Conservation (phyloP, 2,113 vertebrate species). For the western clawed frog (Xenopus tropicalis) region DNA sequence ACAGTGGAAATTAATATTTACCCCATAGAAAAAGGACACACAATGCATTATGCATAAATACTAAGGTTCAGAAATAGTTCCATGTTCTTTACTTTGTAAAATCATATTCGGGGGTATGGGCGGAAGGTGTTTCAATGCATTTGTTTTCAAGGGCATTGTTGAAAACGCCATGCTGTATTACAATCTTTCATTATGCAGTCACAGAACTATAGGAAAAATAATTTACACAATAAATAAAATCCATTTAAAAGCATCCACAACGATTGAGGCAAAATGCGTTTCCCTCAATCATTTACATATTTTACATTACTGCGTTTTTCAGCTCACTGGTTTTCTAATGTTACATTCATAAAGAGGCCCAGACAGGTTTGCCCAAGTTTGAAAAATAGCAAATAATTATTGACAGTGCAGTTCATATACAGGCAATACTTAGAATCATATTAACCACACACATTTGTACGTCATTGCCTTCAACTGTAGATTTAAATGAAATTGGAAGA, state of each 20-base stretch:
- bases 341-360: constrained; percentile 22
- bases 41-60: background rate
- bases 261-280: constrained; percentile 33
- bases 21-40: background rate
- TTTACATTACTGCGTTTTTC: constrained; percentile 40
- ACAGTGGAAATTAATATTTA: background rate
- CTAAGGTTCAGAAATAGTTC: background rate
- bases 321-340: constrained; percentile 33
- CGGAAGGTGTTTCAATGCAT: constrained; percentile 13
- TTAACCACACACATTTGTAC: background rate
- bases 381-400: constrained; percentile 36
- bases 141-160: constrained; percentile 40
- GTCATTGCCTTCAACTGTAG: background rate
- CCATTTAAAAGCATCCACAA: constrained; percentile 42
- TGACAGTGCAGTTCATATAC: constrained; percentile 9
- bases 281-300: constrained; percentile 40
- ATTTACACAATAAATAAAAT: constrained; percentile 45
- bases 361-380: constrained; percentile 31
- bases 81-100: constrained; percentile 5
- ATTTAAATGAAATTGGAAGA: background rate
- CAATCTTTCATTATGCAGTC: constrained; percentile 37
- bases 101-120: constrained; percentile 21
- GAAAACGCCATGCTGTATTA: constrained; percentile 25
- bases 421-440: constrained; percentile 6
- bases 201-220: constrained; percentile 34